Percentiles rank a stretch among this genome's conserved stretches.
These are phyloP conservation scores for Oreocharis arfaki DNA, from an alignment of 2,113 vertebrate species.

Conservation along the genomic window DNA sequence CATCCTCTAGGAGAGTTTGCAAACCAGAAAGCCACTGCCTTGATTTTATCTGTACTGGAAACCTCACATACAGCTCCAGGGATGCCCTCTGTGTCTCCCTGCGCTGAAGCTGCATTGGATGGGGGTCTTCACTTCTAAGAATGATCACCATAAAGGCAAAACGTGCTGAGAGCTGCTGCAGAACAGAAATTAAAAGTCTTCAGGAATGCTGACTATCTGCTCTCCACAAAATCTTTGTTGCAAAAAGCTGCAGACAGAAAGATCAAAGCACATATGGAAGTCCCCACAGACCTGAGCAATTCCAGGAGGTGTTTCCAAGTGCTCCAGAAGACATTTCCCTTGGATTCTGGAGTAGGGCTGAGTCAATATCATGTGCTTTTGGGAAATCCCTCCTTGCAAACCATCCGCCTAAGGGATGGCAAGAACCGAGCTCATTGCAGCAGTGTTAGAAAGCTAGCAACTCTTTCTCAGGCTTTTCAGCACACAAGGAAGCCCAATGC, in stretches of 20 bases:
- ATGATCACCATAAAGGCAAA: background rate
- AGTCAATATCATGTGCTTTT: conserved; percentile 1
- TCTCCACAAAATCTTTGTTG: background rate
- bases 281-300: background rate
- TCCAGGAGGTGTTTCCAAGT: background rate
- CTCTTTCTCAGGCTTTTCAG: background rate
- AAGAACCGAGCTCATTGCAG: background rate
- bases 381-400: background rate
- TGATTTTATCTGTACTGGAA: background rate
- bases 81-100: background rate
- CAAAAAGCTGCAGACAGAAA: background rate
- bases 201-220: background rate
- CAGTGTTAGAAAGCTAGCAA: background rate
- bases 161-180: background rate
- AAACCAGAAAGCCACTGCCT: background rate
- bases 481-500: background rate
- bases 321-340: background rate
- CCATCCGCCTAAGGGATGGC: background rate
- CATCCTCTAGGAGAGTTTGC: background rate
- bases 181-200: background rate
- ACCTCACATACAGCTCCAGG: background rate
- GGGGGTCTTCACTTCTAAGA: background rate
- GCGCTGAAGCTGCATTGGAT: background rate
- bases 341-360: background rate
- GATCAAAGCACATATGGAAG: background rate